Evolutionary conservation across 2,113 vertebrate genomes (phyloP).

Genomic region (Notechis scutatus): DNA sequence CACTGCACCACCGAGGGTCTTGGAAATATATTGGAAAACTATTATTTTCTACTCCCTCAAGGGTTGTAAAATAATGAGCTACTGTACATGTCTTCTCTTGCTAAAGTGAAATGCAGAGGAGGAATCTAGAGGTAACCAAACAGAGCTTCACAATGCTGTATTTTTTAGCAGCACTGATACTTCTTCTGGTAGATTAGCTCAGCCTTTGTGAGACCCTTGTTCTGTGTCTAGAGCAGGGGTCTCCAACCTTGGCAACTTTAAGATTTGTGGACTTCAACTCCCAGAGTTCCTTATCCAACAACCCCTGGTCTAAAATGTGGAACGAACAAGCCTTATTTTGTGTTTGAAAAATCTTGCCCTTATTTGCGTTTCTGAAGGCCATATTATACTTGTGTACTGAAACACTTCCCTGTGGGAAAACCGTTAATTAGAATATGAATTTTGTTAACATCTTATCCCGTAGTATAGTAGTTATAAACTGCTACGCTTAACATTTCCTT

Average conservation of each 20-base stretch:
- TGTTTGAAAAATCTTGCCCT: background rate
- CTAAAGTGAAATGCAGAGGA: background rate
- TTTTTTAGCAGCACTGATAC: constrained; percentile 6
- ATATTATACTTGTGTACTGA: background rate
- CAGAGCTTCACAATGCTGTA: background rate
- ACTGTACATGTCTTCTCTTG: background rate
- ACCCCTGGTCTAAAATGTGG: background rate
- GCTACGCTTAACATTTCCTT: background rate
- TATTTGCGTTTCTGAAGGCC: background rate
- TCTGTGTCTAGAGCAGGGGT: too few species aligned
- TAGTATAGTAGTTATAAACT: background rate
- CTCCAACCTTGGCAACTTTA: too few species aligned
- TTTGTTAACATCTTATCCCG: background rate
- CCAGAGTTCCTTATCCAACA: too few species aligned
- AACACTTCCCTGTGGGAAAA: background rate
- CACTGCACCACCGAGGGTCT: too few species aligned
- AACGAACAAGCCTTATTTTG: background rate
- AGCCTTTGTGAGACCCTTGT: background rate
- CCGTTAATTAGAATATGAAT: background rate
- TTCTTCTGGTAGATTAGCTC: background rate
- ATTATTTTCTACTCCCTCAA: background rate
- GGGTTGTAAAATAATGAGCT: background rate
- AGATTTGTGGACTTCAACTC: too few species aligned
- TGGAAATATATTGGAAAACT: background rate
- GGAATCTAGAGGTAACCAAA: background rate